Evolutionary conservation across 2,888 invertebrate genomes (phyloP).

Genomic region (Atrina japonica): DNA sequence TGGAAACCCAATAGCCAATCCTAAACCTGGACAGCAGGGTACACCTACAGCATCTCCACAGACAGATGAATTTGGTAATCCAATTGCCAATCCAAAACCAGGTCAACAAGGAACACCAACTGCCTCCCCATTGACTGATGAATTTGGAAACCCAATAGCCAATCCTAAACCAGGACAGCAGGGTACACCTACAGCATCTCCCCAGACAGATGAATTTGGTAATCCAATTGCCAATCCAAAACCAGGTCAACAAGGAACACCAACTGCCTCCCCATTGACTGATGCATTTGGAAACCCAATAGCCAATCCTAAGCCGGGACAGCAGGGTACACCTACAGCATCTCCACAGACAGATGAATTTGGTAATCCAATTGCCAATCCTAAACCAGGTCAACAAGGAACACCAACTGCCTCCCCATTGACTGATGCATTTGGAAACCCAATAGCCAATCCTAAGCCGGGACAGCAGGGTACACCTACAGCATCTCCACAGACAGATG

Average conservation of each 20-base stretch:
- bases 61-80: conserved; percentile 24
- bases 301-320: background rate
- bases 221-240: conserved; percentile 20
- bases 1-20: conserved; percentile 31
- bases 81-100: conserved; percentile 26
- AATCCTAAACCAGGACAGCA: background rate
- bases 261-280: conserved; percentile 38
- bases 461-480: conserved; percentile 43
- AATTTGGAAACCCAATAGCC: conserved; percentile 17
- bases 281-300: conserved; percentile 19
- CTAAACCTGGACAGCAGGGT: conserved; percentile 25
- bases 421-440: conserved; percentile 22
- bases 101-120: conserved; percentile 42
- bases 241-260: conserved; percentile 19
- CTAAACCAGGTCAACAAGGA: conserved; percentile 6
- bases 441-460: conserved; percentile 3
- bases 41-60: conserved; percentile 2
- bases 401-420: conserved; percentile 39
- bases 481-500: conserved; percentile 30
- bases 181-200: conserved; percentile 30
- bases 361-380: conserved; percentile 19
- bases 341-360: conserved; percentile 17
- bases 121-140: conserved; percentile 33
- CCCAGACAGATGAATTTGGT: conserved; percentile 16
- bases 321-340: conserved; percentile 35